Evolutionary conservation across 2,797 vertebrate species (phyloP).

Genomic region (Aldrovandia affinis): DNA sequence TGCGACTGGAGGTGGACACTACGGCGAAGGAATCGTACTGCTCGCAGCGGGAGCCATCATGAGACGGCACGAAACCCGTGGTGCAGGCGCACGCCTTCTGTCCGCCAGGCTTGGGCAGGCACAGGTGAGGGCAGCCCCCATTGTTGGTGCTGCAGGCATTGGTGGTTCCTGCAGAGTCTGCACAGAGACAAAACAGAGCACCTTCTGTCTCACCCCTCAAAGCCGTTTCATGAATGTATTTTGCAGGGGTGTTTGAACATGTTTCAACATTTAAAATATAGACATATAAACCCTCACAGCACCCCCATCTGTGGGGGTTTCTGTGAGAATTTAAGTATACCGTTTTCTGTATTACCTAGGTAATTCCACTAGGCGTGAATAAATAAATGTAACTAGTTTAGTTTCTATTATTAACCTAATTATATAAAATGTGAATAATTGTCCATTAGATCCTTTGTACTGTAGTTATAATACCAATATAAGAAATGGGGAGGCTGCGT

Average conservation of each 20-base stretch:
- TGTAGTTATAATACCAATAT: not conserved
- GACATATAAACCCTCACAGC: no score
- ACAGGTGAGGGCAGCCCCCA: constrained; percentile 72
- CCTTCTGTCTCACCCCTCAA: no score
- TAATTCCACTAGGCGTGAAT: no score
- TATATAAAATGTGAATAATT: not conserved
- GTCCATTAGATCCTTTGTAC: not conserved
- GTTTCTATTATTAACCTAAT: no score
- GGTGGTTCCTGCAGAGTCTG: constrained; percentile 66
- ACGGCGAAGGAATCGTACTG: constrained; percentile 72
- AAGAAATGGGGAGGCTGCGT: not conserved
- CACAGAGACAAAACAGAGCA: constrained; percentile 4
- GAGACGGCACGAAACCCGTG: constrained; percentile 66
- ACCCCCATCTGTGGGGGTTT: no score
- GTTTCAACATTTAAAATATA: no score
- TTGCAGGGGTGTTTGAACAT: no score
- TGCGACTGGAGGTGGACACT: constrained; percentile 59
- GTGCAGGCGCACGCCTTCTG: constrained; percentile 73
- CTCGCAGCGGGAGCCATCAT: constrained; percentile 64
- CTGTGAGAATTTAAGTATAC: no score
- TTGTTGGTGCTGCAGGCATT: constrained; percentile 75
- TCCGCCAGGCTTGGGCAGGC: constrained; percentile 68
- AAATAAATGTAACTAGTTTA: no score
- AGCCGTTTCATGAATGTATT: no score
- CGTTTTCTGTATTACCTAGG: no score